Evolutionary conservation across 1,140 invertebrate genomes (phyloP), one percentile per base, ranked within the genome.

Genomic region (Mycetomoellerius zeteki): DNA sequence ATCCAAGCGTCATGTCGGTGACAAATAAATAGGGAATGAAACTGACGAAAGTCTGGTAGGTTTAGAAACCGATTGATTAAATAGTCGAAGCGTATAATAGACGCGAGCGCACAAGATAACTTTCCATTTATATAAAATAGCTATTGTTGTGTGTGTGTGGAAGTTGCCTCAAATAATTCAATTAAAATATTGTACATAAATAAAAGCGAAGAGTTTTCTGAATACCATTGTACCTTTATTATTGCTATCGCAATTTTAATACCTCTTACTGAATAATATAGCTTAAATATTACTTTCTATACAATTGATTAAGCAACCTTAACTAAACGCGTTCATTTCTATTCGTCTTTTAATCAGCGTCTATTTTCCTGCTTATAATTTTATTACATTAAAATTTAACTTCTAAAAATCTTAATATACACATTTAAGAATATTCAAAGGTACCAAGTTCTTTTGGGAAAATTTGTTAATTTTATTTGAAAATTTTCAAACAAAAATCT

Each of bases 11-110:
- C 65, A 54, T 69, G 47, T 64, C 14, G 10, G 24, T 37, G 67
- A 21, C 65, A 21, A 21, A 16, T 72, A 72, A 84, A 71, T 84
- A 60, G 80, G 54, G 37, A 84, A 84, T 84, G 80, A 84, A 84
- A 84, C 58, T 54, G 54, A 84, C 67, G 80, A 73, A 72, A 72
- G 80, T 62, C 54, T 12, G 19, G 33, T 69, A 84, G 47, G 69
- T 84, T 73, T 84, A 84, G 80, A 84, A 73, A 84, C 54, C 19
- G 24, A 73, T 82, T 24, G 52, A 33, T 14, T 58, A 82, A 73
- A 50, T 33, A 81, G 65, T 33, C 50, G 33, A 58, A 72, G 65
- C 37, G 67, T 82, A 27, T 58, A 82, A 27, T 58, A 82, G 19
- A 47, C 50, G 6, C 50, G 6, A 47, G 8, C 16, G 12, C 19